phyloP scores from a whole-genome alignment of 2,113 vertebrate species.

The Pteruthius melanotis region DNA sequence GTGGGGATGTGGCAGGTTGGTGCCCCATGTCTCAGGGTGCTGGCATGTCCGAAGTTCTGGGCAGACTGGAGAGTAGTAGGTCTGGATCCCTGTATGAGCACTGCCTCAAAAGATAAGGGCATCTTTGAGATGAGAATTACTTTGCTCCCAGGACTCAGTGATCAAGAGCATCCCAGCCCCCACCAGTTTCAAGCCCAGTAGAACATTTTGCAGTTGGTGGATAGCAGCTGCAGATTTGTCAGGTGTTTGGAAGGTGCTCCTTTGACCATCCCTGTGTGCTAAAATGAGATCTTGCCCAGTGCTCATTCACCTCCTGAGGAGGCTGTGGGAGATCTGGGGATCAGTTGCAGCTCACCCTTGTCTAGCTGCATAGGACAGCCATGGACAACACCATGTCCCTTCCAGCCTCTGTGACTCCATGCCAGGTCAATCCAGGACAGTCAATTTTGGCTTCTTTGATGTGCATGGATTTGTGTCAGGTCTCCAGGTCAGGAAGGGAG shows the following conservation, averaged over 20 bases:
- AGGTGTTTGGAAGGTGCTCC: not conserved
- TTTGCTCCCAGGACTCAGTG: not conserved
- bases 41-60: not conserved
- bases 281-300: not conserved
- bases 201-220: not conserved
- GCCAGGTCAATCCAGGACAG: not conserved
- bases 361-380: not conserved
- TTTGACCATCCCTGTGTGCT: not conserved
- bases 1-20: not conserved
- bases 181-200: not conserved
- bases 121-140: not conserved
- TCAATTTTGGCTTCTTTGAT: not conserved
- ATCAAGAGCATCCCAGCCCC: not conserved
- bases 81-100: not conserved
- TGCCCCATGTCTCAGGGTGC: not conserved
- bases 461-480: not conserved
- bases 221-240: not conserved
- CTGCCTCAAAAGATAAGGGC: not conserved
- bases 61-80: not conserved
- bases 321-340: not conserved
- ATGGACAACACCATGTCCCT: rapidly evolving
- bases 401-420: not conserved
- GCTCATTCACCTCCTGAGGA: rapidly evolving
- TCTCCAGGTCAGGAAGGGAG: not conserved
- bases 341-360: not conserved